These are phyloP conservation scores for Tokudaia tokunoshimensis DNA, from an alignment of 2,797 vertebrate species.

Conservation along the genomic window DNA sequence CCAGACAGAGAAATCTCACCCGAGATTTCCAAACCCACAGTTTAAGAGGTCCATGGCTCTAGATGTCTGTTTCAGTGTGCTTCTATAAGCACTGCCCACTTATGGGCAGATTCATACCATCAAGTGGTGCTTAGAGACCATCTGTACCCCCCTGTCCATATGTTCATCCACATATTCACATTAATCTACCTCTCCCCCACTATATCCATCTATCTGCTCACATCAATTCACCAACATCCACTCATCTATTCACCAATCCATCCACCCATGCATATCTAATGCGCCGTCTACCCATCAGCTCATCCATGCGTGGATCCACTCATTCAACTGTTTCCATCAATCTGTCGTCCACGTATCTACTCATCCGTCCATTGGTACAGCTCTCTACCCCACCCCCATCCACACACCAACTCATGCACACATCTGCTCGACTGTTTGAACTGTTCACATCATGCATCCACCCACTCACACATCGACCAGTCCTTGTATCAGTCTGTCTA, in stretches of 20 bases:
- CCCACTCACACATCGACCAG: not conserved
- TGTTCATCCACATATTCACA: not conserved
- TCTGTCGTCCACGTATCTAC: not conserved
- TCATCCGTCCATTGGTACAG: not conserved
- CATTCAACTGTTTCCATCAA: not conserved
- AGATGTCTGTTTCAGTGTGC: not conserved
- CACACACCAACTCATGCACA: not conserved
- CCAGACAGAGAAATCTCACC: not conserved
- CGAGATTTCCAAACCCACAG: not conserved
- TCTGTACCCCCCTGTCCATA: not conserved
- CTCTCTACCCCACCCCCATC: not conserved
- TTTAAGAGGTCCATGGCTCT: not conserved
- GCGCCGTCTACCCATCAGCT: not conserved
- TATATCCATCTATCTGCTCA: not conserved
- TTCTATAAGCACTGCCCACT: not conserved
- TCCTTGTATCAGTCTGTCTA: not conserved
- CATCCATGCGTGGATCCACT: accelerated
- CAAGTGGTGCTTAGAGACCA: not conserved
- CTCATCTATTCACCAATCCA: not conserved
- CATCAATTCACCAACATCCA: not conserved
- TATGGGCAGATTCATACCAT: not conserved
- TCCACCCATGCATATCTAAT: not conserved
- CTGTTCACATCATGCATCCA: not conserved
- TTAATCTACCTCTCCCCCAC: not conserved
- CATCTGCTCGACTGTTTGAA: not conserved